Evolutionary conservation across 2,797 vertebrate genomes (phyloP).

Genomic region (Hirundo rustica): DNA sequence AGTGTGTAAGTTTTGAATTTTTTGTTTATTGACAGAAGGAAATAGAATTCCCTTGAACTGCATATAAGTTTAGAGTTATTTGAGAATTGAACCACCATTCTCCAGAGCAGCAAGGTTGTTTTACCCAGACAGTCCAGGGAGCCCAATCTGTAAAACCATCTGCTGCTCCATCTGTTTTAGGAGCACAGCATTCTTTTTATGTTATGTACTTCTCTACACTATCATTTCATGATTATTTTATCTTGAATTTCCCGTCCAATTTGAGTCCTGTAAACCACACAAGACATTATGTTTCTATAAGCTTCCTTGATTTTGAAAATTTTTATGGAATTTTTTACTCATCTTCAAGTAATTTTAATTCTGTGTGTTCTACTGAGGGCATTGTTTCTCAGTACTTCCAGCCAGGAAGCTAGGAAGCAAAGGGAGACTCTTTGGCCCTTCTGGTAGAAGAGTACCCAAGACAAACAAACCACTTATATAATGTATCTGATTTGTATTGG

Average conservation of each 20-base stretch:
- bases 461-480: background rate
- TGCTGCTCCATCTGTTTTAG: slow-evolving; percentile 90
- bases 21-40: slow-evolving; percentile 5
- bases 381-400: background rate
- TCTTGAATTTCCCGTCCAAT: background rate
- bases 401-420: background rate
- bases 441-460: background rate
- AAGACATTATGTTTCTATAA: background rate
- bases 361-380: background rate
- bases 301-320: background rate
- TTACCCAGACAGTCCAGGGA: slow-evolving; percentile 73
- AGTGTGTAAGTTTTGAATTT: slow-evolving; percentile 22
- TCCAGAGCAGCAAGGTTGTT: slow-evolving; percentile 59
- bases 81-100: slow-evolving; percentile 43
- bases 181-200: slow-evolving; percentile 8
- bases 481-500: background rate
- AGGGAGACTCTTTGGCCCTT: background rate
- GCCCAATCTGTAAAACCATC: slow-evolving; percentile 86
- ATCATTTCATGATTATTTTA: slow-evolving; percentile 69
- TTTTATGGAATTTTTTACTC: background rate
- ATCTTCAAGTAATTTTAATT: background rate
- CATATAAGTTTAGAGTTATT: slow-evolving; percentile 30
- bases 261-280: background rate
- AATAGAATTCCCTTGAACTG: background rate
- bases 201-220: background rate